Evolutionary conservation across 1,140 invertebrate species (phyloP).

Genomic region (Calliopsis andreniformis): DNA sequence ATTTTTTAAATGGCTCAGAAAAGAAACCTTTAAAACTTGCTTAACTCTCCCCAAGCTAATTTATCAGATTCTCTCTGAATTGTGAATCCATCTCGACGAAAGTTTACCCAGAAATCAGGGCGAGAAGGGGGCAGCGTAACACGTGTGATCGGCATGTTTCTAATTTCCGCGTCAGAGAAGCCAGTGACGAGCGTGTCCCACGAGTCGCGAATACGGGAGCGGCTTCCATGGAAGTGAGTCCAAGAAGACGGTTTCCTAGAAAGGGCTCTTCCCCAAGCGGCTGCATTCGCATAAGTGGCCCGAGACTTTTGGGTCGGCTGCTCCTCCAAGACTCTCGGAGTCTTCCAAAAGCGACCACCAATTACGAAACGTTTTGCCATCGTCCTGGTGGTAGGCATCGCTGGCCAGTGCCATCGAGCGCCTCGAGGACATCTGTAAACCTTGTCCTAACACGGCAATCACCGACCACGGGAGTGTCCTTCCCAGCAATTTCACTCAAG

Average conservation of each 20-base stretch:
- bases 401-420: neutral
- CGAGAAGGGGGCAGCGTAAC: slow-evolving; percentile 16
- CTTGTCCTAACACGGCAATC: slow-evolving; percentile 8
- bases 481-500: slow-evolving; percentile 12
- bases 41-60: too few relatives aligned
- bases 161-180: slow-evolving; percentile 38
- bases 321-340: neutral
- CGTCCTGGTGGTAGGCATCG: neutral
- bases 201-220: slow-evolving; percentile 42
- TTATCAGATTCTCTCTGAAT: too few relatives aligned
- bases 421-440: neutral
- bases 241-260: slow-evolving; percentile 68
- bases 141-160: slow-evolving; percentile 63
- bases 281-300: slow-evolving; percentile 63
- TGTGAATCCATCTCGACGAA: too few relatives aligned
- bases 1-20: too few relatives aligned
- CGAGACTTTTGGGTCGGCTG: slow-evolving; percentile 38
- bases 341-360: slow-evolving; percentile 12
- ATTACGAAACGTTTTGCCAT: slow-evolving; percentile 31
- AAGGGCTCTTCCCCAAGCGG: slow-evolving; percentile 54
- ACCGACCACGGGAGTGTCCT: neutral
- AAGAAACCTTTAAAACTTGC: too few relatives aligned
- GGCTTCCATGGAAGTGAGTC: slow-evolving; percentile 56
- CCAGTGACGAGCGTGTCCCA: slow-evolving; percentile 44
- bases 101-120: too few relatives aligned